phyloP scores from a whole-genome alignment of 2,888 invertebrate species.

The Lycocerus yunnanus region DNA sequence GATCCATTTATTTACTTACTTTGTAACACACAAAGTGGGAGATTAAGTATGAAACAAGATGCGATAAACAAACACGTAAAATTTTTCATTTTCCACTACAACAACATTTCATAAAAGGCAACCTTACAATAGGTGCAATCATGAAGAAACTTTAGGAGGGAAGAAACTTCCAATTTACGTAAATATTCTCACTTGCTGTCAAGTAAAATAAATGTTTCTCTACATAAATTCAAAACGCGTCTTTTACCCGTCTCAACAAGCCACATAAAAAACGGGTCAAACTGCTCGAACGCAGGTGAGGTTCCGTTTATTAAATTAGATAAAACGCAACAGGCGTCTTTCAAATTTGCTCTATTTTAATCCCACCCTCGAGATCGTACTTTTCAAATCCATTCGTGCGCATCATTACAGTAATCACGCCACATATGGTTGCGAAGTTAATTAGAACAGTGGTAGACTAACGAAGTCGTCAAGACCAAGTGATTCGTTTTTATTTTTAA shows the following conservation, averaged over 20 bases:
- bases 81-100: conserved; percentile 28
- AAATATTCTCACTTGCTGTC: conserved; percentile 27
- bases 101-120: conserved; percentile 18
- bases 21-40: neutral
- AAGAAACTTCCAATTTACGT: conserved; percentile 27
- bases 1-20: conserved; percentile 1
- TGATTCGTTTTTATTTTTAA: neutral
- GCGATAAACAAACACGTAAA: conserved; percentile 19
- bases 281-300: neutral
- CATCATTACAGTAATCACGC: neutral
- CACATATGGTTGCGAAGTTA: neutral
- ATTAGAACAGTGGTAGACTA: neutral
- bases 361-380: neutral
- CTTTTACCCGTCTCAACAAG: conserved; percentile 13
- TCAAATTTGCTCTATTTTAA: no score
- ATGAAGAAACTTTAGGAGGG: conserved; percentile 22
- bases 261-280: neutral
- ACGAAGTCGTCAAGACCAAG: neutral
- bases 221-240: conserved; percentile 21
- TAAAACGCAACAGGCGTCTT: neutral
- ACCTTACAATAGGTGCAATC: conserved; percentile 25
- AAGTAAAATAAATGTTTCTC: conserved; percentile 22
- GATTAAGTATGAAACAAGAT: conserved; percentile 16
- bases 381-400: neutral
- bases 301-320: neutral